Conservation (phyloP, 2,113 vertebrate genomes). For the Accipiter cooperii region DNA sequence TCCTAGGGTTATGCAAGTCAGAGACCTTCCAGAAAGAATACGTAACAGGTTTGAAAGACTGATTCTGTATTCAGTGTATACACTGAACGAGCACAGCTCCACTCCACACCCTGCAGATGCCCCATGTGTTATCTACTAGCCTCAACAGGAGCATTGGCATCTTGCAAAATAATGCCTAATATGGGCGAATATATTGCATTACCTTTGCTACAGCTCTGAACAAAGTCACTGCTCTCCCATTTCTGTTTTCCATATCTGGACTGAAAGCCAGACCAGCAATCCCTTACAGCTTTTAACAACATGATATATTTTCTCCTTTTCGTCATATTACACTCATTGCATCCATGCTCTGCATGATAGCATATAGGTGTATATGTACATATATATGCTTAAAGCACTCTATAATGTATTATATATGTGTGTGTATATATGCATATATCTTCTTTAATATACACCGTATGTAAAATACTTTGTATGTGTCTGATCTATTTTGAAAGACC, state of each 20-base stretch:
- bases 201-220: background rate
- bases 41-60: background rate
- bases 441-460: background rate
- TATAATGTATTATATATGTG: background rate
- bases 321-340: background rate
- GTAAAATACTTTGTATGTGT: background rate
- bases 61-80: background rate
- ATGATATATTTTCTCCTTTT: background rate
- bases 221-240: background rate
- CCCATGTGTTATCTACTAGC: background rate
- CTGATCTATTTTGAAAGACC: background rate
- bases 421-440: background rate
- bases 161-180: background rate
- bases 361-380: background rate
- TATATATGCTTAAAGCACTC: background rate
- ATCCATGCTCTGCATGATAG: background rate
- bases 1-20: background rate
- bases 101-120: background rate
- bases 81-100: background rate
- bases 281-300: background rate
- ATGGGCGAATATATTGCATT: background rate
- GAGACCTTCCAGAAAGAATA: background rate
- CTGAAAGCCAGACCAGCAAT: background rate
- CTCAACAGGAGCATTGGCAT: background rate
- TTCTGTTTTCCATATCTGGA: background rate